Evolutionary conservation across 2,888 invertebrate species (phyloP).

Genomic region (Pseudococcus viburni): DNA sequence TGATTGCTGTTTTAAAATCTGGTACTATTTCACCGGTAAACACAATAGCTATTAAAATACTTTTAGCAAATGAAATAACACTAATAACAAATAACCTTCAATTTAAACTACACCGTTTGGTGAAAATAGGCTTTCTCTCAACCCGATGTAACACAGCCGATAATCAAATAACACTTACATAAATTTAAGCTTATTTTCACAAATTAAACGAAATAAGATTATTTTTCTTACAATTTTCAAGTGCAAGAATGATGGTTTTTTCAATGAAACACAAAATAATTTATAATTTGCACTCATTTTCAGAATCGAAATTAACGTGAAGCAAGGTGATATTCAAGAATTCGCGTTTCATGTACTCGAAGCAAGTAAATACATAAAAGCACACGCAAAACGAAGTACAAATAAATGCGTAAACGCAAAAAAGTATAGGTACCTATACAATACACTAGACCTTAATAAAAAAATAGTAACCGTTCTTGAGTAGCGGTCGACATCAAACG

Average conservation of each 20-base stretch:
- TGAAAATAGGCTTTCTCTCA: neutral
- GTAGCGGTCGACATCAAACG: constrained; percentile 87
- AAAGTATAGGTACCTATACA: neutral
- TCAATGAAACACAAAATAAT: neutral
- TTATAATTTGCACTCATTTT: neutral
- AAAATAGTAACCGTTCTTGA: constrained; percentile 88
- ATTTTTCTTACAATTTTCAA: neutral
- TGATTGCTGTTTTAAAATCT: neutral
- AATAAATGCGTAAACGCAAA: constrained; percentile 38
- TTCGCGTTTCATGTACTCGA: neutral
- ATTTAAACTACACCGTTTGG: neutral
- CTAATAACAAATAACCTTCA: neutral
- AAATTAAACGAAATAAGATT: neutral
- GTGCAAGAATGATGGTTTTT: neutral
- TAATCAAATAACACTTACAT: neutral
- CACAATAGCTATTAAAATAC: neutral
- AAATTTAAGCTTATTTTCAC: neutral
- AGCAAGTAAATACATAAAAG: constrained; percentile 50
- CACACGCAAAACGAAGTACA: neutral
- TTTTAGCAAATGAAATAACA: neutral
- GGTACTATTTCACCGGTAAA: neutral
- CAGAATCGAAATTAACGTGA: neutral
- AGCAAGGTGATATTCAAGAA: neutral
- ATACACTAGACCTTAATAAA: constrained; percentile 76
- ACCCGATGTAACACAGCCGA: constrained; percentile 21